phyloP scores from a whole-genome alignment of 2,113 vertebrate genomes.

The Pedionomus torquatus region DNA sequence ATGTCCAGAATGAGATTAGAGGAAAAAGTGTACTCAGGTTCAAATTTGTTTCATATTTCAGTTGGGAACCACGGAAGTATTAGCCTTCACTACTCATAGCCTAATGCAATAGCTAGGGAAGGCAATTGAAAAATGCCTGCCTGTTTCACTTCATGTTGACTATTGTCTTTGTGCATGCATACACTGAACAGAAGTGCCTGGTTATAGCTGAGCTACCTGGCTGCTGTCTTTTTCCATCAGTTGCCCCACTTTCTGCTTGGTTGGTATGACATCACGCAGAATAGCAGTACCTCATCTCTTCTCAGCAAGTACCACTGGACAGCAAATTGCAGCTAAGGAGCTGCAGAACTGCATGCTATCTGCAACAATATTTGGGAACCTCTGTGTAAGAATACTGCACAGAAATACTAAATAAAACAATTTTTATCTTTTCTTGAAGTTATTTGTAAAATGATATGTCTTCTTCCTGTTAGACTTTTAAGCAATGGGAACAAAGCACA shows the following conservation, averaged over 20 bases:
- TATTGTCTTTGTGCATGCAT: background rate
- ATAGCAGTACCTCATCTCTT: background rate
- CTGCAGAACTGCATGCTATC: background rate
- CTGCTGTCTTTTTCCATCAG: background rate
- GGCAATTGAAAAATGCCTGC: background rate
- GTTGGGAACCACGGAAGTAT: background rate
- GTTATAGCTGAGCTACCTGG: background rate
- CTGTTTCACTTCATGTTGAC: background rate
- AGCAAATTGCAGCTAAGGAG: background rate
- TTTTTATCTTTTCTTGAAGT: background rate
- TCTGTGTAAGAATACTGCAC: background rate
- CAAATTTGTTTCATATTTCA: background rate
- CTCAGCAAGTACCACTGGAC: background rate
- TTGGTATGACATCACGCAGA: background rate
- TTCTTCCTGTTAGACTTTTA: background rate
- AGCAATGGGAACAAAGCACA: background rate
- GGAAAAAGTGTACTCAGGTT: background rate
- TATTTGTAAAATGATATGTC: background rate
- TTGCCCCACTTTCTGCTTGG: background rate
- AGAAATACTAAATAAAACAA: background rate
- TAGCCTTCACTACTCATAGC: background rate
- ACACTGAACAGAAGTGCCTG: background rate
- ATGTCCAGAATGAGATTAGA: background rate
- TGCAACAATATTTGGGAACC: background rate
- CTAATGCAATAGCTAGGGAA: background rate